Conservation (phyloP, 2,888 invertebrate species). For the Athetis lepigone region DNA sequence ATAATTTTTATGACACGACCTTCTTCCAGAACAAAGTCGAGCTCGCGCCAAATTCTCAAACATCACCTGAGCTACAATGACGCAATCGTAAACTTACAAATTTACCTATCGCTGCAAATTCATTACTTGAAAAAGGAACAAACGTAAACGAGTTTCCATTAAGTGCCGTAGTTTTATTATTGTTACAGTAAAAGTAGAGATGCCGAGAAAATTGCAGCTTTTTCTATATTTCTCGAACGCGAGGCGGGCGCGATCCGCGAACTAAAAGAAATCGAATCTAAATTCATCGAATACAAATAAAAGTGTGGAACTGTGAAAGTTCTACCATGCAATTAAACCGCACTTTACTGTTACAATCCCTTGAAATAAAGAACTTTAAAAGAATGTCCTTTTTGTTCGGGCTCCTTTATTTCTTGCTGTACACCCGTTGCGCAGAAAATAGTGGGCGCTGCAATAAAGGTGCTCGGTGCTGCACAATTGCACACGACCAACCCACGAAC, state of each 20-base stretch:
- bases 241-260: slow-evolving; percentile 58
- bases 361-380: slow-evolving; percentile 88
- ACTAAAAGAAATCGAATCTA: slow-evolving; percentile 79
- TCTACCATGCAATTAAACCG: slow-evolving; percentile 87
- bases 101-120: slow-evolving; percentile 59
- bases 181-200: slow-evolving; percentile 69
- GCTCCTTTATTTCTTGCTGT: slow-evolving; percentile 79
- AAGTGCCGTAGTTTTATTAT: slow-evolving; percentile 63
- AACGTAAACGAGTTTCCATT: slow-evolving; percentile 68
- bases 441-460: slow-evolving; percentile 78
- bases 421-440: slow-evolving; percentile 77
- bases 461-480: slow-evolving; percentile 76
- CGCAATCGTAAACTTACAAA: slow-evolving; percentile 49
- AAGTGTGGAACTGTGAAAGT: slow-evolving; percentile 80
- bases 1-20: slow-evolving; percentile 80
- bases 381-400: slow-evolving; percentile 83
- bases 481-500: slow-evolving; percentile 68
- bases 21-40: slow-evolving; percentile 67
- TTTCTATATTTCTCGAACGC: slow-evolving; percentile 71
- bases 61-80: slow-evolving; percentile 39
- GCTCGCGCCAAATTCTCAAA: slow-evolving; percentile 67
- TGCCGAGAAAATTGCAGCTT: slow-evolving; percentile 70
- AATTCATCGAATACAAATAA: slow-evolving; percentile 85
- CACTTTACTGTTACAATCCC: slow-evolving; percentile 87
- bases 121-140: slow-evolving; percentile 62